phyloP scores from a whole-genome alignment of 2,888 invertebrate genomes.

The Cheilosia impressa region DNA sequence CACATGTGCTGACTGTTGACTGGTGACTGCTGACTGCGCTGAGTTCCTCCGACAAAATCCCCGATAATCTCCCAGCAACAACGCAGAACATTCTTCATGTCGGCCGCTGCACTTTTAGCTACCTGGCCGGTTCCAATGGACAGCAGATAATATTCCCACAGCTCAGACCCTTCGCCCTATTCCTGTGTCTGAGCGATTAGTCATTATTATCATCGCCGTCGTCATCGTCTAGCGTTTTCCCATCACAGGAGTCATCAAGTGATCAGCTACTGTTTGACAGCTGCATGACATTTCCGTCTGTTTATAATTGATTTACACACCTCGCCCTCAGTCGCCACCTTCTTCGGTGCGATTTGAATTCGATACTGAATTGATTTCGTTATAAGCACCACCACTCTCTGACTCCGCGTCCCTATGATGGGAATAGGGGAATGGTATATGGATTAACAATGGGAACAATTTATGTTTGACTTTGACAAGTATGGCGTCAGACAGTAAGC shows the following conservation, averaged over 20 bases:
- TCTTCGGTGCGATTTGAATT: slow-evolving; percentile 53
- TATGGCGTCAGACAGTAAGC: slow-evolving; percentile 74
- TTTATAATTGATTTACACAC: slow-evolving; percentile 73
- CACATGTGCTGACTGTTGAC: slow-evolving; percentile 32
- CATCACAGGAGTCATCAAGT: slow-evolving; percentile 64
- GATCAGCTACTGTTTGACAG: slow-evolving; percentile 74
- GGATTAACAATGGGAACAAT: slow-evolving; percentile 65
- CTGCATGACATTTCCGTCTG: slow-evolving; percentile 71
- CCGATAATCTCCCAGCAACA: slow-evolving; percentile 44
- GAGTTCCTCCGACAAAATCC: slow-evolving; percentile 36
- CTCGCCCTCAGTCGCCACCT: slow-evolving; percentile 36
- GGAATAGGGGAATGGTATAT: neutral
- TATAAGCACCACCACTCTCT: slow-evolving; percentile 28
- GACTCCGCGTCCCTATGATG: slow-evolving; percentile 21
- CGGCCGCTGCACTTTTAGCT: slow-evolving; percentile 13
- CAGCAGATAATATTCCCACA: slow-evolving; percentile 32
- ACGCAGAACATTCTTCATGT: slow-evolving; percentile 34
- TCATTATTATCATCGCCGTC: slow-evolving; percentile 35
- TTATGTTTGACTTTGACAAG: slow-evolving; percentile 73
- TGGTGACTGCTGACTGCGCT: slow-evolving; percentile 3
- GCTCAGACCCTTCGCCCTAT: slow-evolving; percentile 30
- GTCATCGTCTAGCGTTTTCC: slow-evolving; percentile 35
- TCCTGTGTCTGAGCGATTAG: slow-evolving; percentile 45
- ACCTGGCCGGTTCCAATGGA: slow-evolving; percentile 44
- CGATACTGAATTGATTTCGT: slow-evolving; percentile 70